These are phyloP conservation scores for Tenrec ecaudatus DNA, from an alignment of 2,113 vertebrate genomes.

Conservation along the genomic window DNA sequence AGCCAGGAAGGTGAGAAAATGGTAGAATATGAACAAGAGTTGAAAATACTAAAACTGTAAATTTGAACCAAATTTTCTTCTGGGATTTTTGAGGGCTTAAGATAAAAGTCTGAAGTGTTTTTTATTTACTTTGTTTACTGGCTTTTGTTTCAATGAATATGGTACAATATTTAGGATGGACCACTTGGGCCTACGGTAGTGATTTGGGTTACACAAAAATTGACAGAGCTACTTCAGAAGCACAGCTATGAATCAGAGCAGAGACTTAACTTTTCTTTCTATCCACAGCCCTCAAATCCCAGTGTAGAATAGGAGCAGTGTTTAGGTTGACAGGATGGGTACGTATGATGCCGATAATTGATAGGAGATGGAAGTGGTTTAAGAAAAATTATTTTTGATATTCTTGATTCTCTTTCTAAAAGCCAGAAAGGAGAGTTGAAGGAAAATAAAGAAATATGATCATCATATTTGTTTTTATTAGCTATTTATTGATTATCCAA, in stretches of 20 bases:
- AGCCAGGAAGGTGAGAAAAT: not conserved
- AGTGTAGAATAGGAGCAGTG: not conserved
- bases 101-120: not conserved
- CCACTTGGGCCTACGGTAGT: not conserved
- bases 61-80: conserved; percentile 4
- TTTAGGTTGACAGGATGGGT: not conserved
- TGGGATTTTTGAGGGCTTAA: not conserved
- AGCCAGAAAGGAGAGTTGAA: not conserved
- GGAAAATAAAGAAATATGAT: not conserved
- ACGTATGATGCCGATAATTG: not conserved
- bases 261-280: not conserved
- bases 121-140: not conserved
- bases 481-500: not conserved
- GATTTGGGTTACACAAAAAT: not conserved
- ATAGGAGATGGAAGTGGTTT: not conserved
- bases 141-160: not conserved
- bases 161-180: not conserved
- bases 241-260: not conserved
- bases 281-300: not conserved
- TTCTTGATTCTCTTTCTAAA: not conserved
- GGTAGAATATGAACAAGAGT: not conserved
- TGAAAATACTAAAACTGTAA: not conserved
- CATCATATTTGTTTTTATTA: not conserved
- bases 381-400: not conserved
- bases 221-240: not conserved